These are phyloP conservation scores for Acheta domesticus DNA, from an alignment of 2,888 invertebrate species.

Conservation along the genomic window DNA sequence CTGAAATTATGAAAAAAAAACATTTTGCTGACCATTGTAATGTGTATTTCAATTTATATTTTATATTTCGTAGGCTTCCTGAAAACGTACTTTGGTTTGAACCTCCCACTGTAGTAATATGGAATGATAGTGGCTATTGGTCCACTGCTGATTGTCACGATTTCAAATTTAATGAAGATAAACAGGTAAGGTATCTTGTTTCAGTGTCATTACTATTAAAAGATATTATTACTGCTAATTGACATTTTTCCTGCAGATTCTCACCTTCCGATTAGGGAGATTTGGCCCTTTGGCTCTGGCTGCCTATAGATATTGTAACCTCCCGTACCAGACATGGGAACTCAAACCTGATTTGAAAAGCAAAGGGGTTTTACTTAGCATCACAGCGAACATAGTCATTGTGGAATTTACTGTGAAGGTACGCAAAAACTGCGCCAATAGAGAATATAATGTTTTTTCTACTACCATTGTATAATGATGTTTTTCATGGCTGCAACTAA, in stretches of 20 bases:
- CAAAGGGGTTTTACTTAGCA: conserved; percentile 49
- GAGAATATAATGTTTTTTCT: not conserved
- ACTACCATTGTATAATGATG: too few relatives aligned
- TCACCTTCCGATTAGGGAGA: conserved; percentile 72
- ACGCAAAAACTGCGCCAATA: conserved; percentile 27
- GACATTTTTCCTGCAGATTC: conserved; percentile 44
- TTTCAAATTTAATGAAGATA: conserved; percentile 80
- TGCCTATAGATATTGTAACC: conserved; percentile 67
- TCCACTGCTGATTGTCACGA: conserved; percentile 71
- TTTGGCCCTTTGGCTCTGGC: conserved; percentile 72
- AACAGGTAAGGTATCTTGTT: conserved; percentile 49
- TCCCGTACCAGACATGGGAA: conserved; percentile 86
- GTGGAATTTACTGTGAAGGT: conserved; percentile 55
- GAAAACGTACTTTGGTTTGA: conserved; percentile 73
- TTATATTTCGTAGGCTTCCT: conserved; percentile 54
- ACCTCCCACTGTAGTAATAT: conserved; percentile 66
- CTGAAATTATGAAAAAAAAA: too few relatives aligned
- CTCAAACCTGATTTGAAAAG: conserved; percentile 60
- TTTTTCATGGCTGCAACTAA: too few relatives aligned
- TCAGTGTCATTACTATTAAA: not conserved
- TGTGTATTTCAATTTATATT: too few relatives aligned
- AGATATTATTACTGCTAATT: not conserved
- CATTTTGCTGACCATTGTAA: too few relatives aligned
- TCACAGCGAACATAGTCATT: conserved; percentile 57
- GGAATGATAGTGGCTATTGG: conserved; percentile 61